Base-by-base conservation (phyloP, 1,140 invertebrate species). In the Heliconius nattereri region DNA sequence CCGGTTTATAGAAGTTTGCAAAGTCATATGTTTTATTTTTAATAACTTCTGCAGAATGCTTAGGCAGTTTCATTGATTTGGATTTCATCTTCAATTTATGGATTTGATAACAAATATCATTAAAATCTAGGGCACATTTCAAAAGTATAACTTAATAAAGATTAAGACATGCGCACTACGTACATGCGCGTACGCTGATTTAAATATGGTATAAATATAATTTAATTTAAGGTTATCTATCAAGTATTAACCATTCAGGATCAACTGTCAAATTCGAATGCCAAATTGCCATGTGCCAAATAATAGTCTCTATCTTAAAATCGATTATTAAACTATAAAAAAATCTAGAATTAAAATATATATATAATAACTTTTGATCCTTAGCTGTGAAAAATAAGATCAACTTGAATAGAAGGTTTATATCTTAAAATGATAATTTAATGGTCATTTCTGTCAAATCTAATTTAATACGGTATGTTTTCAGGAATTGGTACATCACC, bases 1-100 rank as follows among this genome's bases (percentile, higher is more conserved):
- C 80, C 76, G 83, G 81, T 83, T 89, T 88, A 57, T 92, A 92
- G 57, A 85, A 86, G 74, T 84, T 81, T 32, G 85, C 37, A 87
- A 91, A 92, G 32, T 89, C 88, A 74, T 85, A 86, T 11, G 85
- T 87, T 83, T 86, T 90, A 76, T 85, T 85, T 37, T 81, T 37
- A 80, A 83, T 86, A 57, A 29, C 71, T 87, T 83, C n/a, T 88
- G 19, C 32, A 40, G 70, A 23, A 20, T 54, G 71, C 72, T 79
- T 73, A 37, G 79, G 83, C 7, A 83, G 71, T 57, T 85, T 83
- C 76, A 85, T 85, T 23, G 85, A 84, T 78, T 87, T 90, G 20
- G 90, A 89, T 72, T 87, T 87, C 90, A 85, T 82, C 26, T 71
- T 72, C 26, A 11, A 66, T 66, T 26, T 26, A 66, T 9, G 13